Percentiles rank a stretch among this genome's conserved stretches.
These are phyloP conservation scores for Conistra vaccinii DNA, from an alignment of 2,888 invertebrate genomes.

Conservation along the genomic window DNA sequence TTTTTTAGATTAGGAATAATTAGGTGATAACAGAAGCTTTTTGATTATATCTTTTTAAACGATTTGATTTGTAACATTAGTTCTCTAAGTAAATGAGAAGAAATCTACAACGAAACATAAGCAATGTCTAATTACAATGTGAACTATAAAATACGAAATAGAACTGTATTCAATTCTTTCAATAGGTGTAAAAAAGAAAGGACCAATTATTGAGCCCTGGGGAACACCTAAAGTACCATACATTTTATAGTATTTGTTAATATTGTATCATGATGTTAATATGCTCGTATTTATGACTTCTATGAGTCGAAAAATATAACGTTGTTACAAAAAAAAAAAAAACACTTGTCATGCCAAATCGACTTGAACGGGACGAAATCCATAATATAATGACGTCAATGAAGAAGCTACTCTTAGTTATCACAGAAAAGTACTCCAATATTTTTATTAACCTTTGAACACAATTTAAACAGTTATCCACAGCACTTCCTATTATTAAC, in stretches of 20 bases:
- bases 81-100: neutral
- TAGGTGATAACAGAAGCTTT: neutral
- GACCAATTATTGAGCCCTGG: neutral
- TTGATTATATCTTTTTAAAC: neutral
- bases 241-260: neutral
- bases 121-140: neutral
- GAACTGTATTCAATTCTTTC: neutral
- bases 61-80: conserved; percentile 3
- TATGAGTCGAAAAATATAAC: neutral
- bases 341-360: conserved; percentile 9
- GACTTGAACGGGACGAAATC: neutral
- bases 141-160: neutral
- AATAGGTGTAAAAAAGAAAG: neutral
- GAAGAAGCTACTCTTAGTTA: neutral
- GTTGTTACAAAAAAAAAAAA: conserved; percentile 10
- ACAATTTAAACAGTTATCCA: conserved; percentile 4
- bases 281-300: neutral
- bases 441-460: conserved; percentile 5
- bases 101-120: neutral
- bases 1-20: neutral
- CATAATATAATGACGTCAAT: conserved; percentile 36
- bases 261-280: too few species aligned
- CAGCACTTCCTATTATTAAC: neutral
- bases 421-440: neutral
- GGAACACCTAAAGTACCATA: neutral